Conservation (phyloP, 2,113 vertebrate species). For the Charina bottae region DNA sequence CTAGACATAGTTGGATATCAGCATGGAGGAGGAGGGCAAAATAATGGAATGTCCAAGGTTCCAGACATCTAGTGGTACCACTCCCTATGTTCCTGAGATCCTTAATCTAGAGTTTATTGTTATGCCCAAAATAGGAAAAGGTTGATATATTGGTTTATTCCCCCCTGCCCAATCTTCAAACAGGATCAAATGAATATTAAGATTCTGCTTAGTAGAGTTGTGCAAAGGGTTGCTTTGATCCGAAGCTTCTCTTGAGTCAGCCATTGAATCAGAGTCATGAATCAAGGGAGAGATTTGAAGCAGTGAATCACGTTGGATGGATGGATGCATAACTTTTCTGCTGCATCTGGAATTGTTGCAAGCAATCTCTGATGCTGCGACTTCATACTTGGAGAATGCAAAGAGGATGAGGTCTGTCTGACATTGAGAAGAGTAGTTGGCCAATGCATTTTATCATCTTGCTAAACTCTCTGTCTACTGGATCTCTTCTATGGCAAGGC, state of each 20-base stretch:
- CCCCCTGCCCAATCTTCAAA: not conserved
- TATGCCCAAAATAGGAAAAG: not conserved
- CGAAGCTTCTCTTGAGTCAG: not conserved
- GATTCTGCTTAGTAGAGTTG: not conserved
- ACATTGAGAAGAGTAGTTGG: not conserved
- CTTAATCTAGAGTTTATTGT: not conserved
- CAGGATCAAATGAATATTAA: not conserved
- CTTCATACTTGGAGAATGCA: not conserved
- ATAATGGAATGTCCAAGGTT: not conserved
- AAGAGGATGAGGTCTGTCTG: not conserved
- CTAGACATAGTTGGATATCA: too few species aligned
- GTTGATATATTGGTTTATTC: not conserved
- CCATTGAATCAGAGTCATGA: not conserved
- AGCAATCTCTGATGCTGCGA: not conserved
- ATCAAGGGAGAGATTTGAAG: not conserved
- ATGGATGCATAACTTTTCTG: not conserved
- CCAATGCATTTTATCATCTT: not conserved
- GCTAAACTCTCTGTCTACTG: not conserved
- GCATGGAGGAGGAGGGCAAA: not conserved
- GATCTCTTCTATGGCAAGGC: not conserved
- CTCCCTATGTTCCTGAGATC: not conserved
- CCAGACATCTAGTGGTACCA: not conserved
- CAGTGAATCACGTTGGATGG: not conserved
- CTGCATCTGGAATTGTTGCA: not conserved
- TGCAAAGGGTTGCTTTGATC: not conserved